A percentile compares a stretch with the other conserved stretches of the same genome.
Evolutionary conservation across 2,888 invertebrate genomes (phyloP).

Genomic region (Drosophila acutilabella): DNA sequence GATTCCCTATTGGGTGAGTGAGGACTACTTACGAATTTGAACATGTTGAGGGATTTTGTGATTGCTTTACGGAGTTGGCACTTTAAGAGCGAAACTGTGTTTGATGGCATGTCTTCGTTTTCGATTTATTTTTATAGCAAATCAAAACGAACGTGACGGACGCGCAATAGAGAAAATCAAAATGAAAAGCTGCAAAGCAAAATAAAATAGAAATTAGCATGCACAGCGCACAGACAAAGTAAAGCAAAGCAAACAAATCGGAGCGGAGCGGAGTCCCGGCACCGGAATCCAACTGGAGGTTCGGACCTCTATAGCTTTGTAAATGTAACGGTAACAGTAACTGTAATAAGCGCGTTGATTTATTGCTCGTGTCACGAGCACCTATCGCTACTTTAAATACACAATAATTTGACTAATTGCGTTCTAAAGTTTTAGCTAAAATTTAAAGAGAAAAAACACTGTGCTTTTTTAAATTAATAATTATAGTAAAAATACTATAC

Average conservation of each 20-base stretch:
- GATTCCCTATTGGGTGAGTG: not conserved
- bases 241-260: slow-evolving; percentile 27
- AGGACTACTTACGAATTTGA: slow-evolving; percentile 61
- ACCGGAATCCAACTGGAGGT: not conserved
- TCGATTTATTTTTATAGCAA: slow-evolving; percentile 70
- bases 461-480: too few species aligned
- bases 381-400: not conserved
- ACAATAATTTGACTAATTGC: too few species aligned
- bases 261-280: slow-evolving; percentile 16
- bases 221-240: slow-evolving; percentile 40
- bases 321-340: slow-evolving; percentile 29
- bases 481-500: too few species aligned
- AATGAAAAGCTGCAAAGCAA: slow-evolving; percentile 2
- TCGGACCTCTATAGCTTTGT: slow-evolving; percentile 36
- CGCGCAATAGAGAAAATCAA: slow-evolving; percentile 30
- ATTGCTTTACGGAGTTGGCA: slow-evolving; percentile 39
- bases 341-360: slow-evolving; percentile 36
- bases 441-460: too few species aligned
- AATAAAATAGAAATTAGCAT: slow-evolving; percentile 55
- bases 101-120: slow-evolving; percentile 54
- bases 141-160: slow-evolving; percentile 59
- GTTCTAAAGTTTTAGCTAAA: too few species aligned
- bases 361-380: slow-evolving; percentile 17
- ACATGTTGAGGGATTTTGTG: slow-evolving; percentile 49
- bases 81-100: slow-evolving; percentile 42